A percentile compares a stretch with the other conserved stretches of the same genome.
These are phyloP conservation scores for Leuciscus idus DNA, from an alignment of 2,113 vertebrate genomes.

Conservation along the genomic window DNA sequence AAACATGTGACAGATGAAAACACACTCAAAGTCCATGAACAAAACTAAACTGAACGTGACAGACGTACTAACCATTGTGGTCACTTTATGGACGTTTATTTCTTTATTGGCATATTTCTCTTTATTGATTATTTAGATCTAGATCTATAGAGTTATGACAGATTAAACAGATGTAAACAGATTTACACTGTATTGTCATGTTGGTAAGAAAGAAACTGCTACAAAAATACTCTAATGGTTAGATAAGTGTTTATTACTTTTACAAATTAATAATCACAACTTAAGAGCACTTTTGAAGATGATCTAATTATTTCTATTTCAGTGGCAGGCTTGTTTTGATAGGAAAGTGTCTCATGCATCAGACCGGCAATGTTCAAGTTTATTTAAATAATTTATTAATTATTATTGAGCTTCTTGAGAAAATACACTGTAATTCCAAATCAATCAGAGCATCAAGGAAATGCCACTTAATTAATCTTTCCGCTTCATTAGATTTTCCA, in stretches of 20 bases:
- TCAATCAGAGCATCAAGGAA: slow-evolving; percentile 53
- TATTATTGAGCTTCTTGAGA: slow-evolving; percentile 34
- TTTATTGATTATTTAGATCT: neutral
- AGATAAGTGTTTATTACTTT: neutral
- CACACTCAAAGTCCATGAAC: no score
- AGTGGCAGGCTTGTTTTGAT: slow-evolving; percentile 6
- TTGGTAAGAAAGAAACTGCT: neutral
- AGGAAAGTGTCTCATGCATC: neutral
- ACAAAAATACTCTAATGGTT: no score
- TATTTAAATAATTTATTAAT: slow-evolving; percentile 24
- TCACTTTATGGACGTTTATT: neutral
- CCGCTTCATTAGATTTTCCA: slow-evolving; percentile 52
- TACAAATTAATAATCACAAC: neutral
- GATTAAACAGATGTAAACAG: neutral
- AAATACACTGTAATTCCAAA: slow-evolving; percentile 37
- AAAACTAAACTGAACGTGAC: no score
- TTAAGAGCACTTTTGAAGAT: neutral
- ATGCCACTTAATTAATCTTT: slow-evolving; percentile 62
- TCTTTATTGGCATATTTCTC: neutral
- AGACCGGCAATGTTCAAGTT: neutral
- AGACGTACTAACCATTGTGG: neutral
- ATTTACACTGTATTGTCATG: neutral
- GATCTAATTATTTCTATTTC: neutral
- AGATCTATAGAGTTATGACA: neutral
- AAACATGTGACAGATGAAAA: no score